Evolutionary conservation across 2,797 vertebrate genomes (phyloP).

Genomic region (Coluber constrictor): DNA sequence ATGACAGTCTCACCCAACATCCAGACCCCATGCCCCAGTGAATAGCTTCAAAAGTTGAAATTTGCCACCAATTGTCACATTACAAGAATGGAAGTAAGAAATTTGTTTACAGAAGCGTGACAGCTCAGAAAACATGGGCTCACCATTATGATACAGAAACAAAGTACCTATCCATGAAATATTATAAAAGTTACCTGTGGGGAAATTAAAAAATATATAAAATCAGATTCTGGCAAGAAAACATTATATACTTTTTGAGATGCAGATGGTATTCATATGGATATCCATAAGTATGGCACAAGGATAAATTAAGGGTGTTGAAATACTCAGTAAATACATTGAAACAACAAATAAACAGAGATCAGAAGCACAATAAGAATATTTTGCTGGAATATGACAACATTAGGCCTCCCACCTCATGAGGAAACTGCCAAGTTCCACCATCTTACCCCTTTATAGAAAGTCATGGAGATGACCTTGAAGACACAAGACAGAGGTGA

Average conservation of each 20-base stretch:
- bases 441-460: background rate
- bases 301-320: background rate
- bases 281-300: background rate
- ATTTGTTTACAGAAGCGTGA: background rate
- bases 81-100: background rate
- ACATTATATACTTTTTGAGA: background rate
- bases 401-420: background rate
- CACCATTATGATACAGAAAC: background rate
- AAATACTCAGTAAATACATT: background rate
- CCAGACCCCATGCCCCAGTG: background rate
- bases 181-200: background rate
- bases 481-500: background rate
- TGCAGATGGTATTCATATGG: background rate
- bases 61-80: background rate
- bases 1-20: background rate
- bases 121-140: background rate
- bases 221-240: background rate
- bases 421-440: background rate
- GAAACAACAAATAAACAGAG: background rate
- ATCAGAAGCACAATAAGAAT: background rate
- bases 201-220: background rate
- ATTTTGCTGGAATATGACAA: background rate
- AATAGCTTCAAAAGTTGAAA: background rate
- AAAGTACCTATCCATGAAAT: background rate
- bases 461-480: background rate